Evolutionary conservation across 2,888 invertebrate species (phyloP), one percentile per base, ranked within the genome.

Genomic region (Gryllus longicercus): DNA sequence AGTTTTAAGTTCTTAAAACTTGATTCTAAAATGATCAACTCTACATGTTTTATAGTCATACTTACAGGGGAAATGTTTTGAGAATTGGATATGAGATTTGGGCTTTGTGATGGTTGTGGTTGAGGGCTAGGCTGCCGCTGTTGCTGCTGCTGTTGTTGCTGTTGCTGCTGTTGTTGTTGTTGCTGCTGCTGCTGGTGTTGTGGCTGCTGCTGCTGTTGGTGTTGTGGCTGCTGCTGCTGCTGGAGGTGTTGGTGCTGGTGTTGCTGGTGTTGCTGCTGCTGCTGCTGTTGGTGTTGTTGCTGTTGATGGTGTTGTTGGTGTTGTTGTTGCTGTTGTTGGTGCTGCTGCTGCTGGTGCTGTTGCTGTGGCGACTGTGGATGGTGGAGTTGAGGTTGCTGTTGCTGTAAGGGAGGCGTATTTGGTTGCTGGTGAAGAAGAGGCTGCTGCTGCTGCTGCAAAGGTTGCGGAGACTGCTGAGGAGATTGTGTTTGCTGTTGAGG

Each of bases 391-490:
- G 74, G 12, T 23, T 74, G 75, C 11, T 79, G 79, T n/a, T 23
- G 49, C 75, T 76, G 79, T n/a, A 25, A 75, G 38, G 38, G 38
- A 38, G 38, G 38, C 38, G 51, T 50, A 74, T 82, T 82, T 76
- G 78, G 81, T 25, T 82, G 82, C 50, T 82, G 82, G 38, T 80
- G 80, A 18, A 78, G 81, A 63, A 79, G 77, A 81, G 86, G 84
- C 83, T 85, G 84, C 83, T 86, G 84, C 83, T 85, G 84, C 83
- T 86, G 84, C 84, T 85, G 82, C 74, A 80, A 81, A 50, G 79
- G 81, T 89, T 87, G 89, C 88, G 87, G 89, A 88, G 76, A 89
- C 88, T 82, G 89, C 88, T 85, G 89, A 88, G 87, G 89, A 90
- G 88, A 82, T 12, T 79, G 63, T 18, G 63, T 63, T 63, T 14